These are phyloP conservation scores for Paracentrotus lividus DNA, from an alignment of 53 echinoderm and acorn worm genomes.

Conservation along the genomic window DNA sequence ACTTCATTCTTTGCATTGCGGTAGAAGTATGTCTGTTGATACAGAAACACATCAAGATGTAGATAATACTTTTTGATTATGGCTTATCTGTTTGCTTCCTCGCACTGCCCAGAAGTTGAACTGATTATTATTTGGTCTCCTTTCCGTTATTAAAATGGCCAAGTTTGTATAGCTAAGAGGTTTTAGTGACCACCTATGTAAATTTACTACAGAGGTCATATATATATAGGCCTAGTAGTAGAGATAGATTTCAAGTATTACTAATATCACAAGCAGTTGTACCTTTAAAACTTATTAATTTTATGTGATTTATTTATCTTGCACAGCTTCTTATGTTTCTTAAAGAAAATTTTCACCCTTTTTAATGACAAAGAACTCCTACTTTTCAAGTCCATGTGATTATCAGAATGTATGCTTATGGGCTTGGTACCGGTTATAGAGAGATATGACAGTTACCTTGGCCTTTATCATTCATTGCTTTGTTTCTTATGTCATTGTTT, in stretches of 20 bases:
- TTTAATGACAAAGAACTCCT: too few relatives aligned
- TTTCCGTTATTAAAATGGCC: not conserved
- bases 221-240: not conserved
- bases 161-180: not conserved
- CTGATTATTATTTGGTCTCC: constrained; percentile 25
- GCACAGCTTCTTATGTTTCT: too few relatives aligned
- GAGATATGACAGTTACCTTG: too few relatives aligned
- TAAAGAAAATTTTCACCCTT: too few relatives aligned
- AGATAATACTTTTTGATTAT: constrained; percentile 27
- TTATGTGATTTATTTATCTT: too few relatives aligned
- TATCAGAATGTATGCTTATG: too few relatives aligned
- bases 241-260: not conserved
- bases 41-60: constrained; percentile 54
- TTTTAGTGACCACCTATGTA: not conserved
- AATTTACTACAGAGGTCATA: not conserved
- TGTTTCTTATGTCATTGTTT: too few relatives aligned
- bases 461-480: not conserved
- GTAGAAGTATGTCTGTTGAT: constrained; percentile 51
- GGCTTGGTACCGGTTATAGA: too few relatives aligned
- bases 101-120: not conserved
- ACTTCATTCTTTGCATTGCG: constrained; percentile 24
- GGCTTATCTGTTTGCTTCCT: constrained; percentile 29
- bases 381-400: too few relatives aligned
- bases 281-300: not conserved
- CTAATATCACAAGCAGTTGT: not conserved